Base-by-base conservation (phyloP, 2,888 invertebrate genomes). In the Oscheius sp. region DNA sequence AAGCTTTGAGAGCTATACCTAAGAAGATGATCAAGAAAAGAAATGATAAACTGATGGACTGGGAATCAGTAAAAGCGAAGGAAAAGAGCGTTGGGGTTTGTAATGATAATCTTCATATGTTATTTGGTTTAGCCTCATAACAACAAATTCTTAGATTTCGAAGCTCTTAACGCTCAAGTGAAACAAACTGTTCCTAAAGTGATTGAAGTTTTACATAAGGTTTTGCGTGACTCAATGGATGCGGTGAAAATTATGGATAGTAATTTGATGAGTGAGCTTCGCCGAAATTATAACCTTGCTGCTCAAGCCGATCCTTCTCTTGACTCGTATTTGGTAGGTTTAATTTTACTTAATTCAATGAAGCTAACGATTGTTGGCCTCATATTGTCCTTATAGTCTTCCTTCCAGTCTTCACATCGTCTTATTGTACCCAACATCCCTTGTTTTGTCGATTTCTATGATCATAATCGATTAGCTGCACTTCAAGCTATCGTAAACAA, bases 11-110 rank as follows among this genome's bases (percentile, higher is more conserved):
- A 44, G 72, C 65, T 20, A 77, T 80, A 49, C 80, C 80, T 32
- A 77, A 82, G 26, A 70, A 80, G 47, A 54, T 84, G 36, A 80
- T 84, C 56, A 78, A 79, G 54, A 84, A 84, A 64, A 49, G 84
- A 32, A 80, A 81, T 49, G 84, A 84, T 67, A 84, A 84, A 61
- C 38, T 83, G 61, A 80, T 83, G 68, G 84, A 84, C 51, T 84
- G 75, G 51, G 83, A 83, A 45, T 76, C 73, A 8, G 82, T 80
- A 3, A 73, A 73, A 41, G 51, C 73, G 9, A 73, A 70, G n/a
- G 44, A 59, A 28, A 59, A 41, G 44, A 59, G 59, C 17, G 26
- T 59, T n/a, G 44, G 44, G 17, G 54, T 54, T 17, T 17, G 54
- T 5, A 22, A 17, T 3, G 30, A 2, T 51, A n/a, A 2, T 4